Conservation (phyloP, 1,140 invertebrate genomes). For the Cephus cinctus region DNA sequence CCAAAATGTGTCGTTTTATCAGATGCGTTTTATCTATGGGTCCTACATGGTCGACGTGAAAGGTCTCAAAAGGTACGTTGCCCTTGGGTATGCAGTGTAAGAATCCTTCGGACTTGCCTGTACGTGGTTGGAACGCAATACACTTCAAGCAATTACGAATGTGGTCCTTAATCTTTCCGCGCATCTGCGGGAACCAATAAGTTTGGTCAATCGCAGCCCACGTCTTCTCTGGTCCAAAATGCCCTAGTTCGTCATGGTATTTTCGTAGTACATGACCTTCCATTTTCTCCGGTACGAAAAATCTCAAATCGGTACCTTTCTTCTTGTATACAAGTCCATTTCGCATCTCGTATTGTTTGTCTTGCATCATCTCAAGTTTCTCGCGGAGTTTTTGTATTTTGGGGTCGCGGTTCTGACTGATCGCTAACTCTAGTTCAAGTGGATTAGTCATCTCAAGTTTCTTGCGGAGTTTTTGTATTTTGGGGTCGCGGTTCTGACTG, state of each 20-base stretch:
- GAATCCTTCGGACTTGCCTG: slow-evolving; percentile 18
- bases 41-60: slow-evolving; percentile 23
- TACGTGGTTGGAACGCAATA: slow-evolving; percentile 10
- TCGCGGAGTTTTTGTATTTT: slow-evolving; percentile 9
- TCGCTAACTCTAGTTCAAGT: slow-evolving; percentile 14
- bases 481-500: slow-evolving; percentile 15
- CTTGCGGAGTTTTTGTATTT: slow-evolving; percentile 9
- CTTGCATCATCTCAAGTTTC: slow-evolving; percentile 9
- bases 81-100: slow-evolving; percentile 21
- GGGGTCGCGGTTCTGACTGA: slow-evolving; percentile 18
- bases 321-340: slow-evolving; percentile 25
- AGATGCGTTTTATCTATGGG: slow-evolving; percentile 12
- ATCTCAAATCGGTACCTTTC: slow-evolving; percentile 14
- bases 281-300: slow-evolving; percentile 28
- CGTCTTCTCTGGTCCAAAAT: slow-evolving; percentile 22
- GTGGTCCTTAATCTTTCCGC: slow-evolving; percentile 17
- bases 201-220: slow-evolving; percentile 8
- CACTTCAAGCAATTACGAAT: slow-evolving; percentile 26
- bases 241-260: slow-evolving; percentile 26
- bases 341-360: slow-evolving; percentile 19
- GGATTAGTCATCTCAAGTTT: slow-evolving; percentile 1
- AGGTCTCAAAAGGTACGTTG: slow-evolving; percentile 17
- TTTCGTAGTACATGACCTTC: slow-evolving; percentile 17
- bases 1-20: slow-evolving; percentile 28
- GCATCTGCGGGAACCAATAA: slow-evolving; percentile 27